Evolutionary conservation across 2,113 vertebrate species (phyloP), one percentile per base, ranked within the genome.

Genomic region (Montifringilla adamsi): DNA sequence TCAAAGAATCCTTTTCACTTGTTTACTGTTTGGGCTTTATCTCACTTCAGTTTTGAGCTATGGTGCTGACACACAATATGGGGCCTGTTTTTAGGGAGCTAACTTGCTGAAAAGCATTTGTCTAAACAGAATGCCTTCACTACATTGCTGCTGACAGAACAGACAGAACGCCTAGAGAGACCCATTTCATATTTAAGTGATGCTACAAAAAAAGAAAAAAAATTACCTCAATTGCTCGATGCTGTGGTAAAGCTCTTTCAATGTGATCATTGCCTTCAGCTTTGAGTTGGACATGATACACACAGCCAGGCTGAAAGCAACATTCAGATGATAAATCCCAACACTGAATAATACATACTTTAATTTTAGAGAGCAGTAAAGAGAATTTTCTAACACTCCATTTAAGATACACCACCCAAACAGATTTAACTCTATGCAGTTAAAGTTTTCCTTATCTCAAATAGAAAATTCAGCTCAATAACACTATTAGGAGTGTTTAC

Each of bases 201-300:
- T 69, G 19, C 39, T 33, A 53, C 28, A 56, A 56, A 52, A 53
- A 37, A 50, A 17, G 21, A 17, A 6, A 74, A 58, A n/a, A 14
- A 41, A 21, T 98, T 94, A 99, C 99, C 98, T 99, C 97, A 13
- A 99, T 97, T 9, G 98, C 97, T n/a, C 98, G 98, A 95, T 99
- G 98, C 73, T 98, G 98, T 8, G 99, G 99, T 64, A 99, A 98
- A 9, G 99, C 99, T 90, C 99, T 98, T 91, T 99, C 99, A 16
- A 99, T 99, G 97, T 99, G 99, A 89, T 99, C 98, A 7, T 99
- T 99, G 90, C 99, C 99, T 97, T 99, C 99, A 7, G 98, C 97
- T 97, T 99, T 98, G 74, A 99, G 98, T 96, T 99, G 99, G 92
- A 99, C 98, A 5, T 99, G 98, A 97, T 99, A 99, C 78, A 98